Percentiles rank a stretch among this genome's conserved stretches.
Evolutionary conservation across 2,113 vertebrate species (phyloP).

Genomic region (Upupa epops): DNA sequence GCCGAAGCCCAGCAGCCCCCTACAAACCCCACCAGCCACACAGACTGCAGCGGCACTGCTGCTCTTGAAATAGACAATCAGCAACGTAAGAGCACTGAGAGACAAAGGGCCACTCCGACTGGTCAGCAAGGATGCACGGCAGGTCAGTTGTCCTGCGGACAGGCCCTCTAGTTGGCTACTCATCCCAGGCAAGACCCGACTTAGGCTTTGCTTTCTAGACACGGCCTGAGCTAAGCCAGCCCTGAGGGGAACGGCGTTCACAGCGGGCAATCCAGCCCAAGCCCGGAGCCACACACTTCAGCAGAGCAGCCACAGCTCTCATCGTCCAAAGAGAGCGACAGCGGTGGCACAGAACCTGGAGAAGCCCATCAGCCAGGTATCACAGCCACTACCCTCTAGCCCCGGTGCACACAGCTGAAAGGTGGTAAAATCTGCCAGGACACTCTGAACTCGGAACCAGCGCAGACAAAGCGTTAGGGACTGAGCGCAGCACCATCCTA

Average conservation of each 20-base stretch:
- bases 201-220: background rate
- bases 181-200: background rate
- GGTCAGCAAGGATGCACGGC: background rate
- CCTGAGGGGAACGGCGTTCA: background rate
- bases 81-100: background rate
- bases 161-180: background rate
- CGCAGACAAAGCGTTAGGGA: no score
- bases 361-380: background rate
- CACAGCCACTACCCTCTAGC: background rate
- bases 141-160: background rate
- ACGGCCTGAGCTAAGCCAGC: background rate
- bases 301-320: background rate
- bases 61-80: background rate
- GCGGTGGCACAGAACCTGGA: background rate
- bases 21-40: fast-evolving
- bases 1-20: background rate
- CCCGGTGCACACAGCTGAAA: background rate
- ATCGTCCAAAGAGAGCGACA: background rate
- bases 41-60: background rate
- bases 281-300: background rate
- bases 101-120: background rate
- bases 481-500: no score
- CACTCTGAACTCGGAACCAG: no score
- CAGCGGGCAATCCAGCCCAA: background rate
- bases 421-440: background rate